These are phyloP conservation scores for Lepeophtheirus salmonis DNA, from an alignment of 1,140 invertebrate species.

Conservation along the genomic window DNA sequence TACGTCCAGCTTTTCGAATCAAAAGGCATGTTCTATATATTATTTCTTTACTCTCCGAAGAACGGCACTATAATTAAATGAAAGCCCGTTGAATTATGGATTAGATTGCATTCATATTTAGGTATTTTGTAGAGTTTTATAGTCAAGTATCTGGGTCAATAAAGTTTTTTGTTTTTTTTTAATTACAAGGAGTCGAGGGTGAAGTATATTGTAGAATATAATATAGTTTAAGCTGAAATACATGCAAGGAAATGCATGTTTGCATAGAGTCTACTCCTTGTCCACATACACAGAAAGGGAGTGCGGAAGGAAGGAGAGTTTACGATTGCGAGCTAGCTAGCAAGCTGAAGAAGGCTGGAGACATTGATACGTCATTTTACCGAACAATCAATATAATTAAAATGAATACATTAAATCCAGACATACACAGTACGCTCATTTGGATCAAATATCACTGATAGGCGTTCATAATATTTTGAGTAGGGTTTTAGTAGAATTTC, in stretches of 20 bases:
- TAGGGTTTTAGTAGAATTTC: no score
- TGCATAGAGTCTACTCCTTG: background rate
- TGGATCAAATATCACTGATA: no score
- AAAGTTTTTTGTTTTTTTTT: background rate
- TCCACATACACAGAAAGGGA: background rate
- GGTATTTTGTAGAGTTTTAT: background rate
- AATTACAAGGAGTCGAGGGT: background rate
- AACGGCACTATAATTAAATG: constrained; percentile 3
- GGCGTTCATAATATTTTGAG: no score
- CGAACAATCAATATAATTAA: no score
- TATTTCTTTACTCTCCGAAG: background rate
- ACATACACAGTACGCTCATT: no score
- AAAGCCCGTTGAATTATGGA: background rate
- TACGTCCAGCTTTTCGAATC: constrained; percentile 26
- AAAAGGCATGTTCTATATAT: background rate
- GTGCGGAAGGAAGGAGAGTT: background rate
- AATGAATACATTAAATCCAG: no score
- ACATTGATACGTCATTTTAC: no score
- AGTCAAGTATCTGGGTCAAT: background rate
- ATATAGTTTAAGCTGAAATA: no score
- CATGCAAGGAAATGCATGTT: background rate
- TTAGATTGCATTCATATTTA: constrained; percentile 1
- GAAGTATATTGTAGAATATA: background rate
- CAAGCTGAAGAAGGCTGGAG: background rate
- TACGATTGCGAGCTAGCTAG: background rate